A percentile compares a stretch with the other conserved stretches of the same genome.
Conservation (phyloP, 64 coral and sea anemone genomes). For the Anthopleura sola region DNA sequence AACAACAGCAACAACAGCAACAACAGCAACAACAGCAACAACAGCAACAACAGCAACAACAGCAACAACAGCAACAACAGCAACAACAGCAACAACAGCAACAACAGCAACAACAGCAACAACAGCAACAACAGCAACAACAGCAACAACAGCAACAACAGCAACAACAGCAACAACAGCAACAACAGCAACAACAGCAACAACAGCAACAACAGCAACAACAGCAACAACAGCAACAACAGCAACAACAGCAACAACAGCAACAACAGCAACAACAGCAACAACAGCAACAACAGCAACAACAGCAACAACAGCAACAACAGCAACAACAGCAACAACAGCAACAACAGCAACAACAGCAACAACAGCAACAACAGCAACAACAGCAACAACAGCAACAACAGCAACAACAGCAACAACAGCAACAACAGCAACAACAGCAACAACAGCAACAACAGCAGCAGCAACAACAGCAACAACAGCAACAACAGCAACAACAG, state of each 20-base stretch:
- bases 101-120: no score
- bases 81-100: no score
- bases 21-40: neutral
- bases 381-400: no score
- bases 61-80: no score
- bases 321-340: neutral
- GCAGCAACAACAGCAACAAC: neutral
- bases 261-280: neutral
- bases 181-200: neutral
- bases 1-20: neutral
- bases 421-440: neutral
- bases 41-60: no score
- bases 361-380: no score
- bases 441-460: neutral
- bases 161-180: neutral
- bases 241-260: no score
- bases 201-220: no score
- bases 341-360: no score
- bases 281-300: neutral
- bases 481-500: neutral
- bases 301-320: neutral
- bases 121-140: neutral
- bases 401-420: neutral
- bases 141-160: neutral
- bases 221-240: neutral